Base-by-base conservation (phyloP, 2,113 vertebrate species). In the Myanophis thanlyinensis region DNA sequence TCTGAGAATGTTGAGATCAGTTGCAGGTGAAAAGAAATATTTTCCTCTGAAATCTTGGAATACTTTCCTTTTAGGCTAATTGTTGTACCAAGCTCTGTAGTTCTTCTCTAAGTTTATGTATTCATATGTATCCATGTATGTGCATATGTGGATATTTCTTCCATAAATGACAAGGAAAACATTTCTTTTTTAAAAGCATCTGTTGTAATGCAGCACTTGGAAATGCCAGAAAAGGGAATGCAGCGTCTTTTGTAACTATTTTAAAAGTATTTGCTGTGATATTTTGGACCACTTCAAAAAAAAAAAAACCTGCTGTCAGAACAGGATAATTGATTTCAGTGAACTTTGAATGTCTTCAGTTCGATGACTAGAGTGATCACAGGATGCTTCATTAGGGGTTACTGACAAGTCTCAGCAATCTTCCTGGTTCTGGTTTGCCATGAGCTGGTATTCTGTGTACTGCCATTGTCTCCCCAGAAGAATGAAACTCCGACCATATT, bases 351-450 rank as follows among this genome's bases (percentile, higher is more conserved):
- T 96, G 95, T 96, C 94, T 97, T 96, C 96, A 94, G 25, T 92
- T 96, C 91, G 92, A 95, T 94, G 96, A 95, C 91, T 95, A 90
- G 93, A 93, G 93, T 96, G 97, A 97, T 98, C 97, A 98, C 97
- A 96, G 52, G 93, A 91, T 92, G 93, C 96, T 97, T 98, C 96
- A 95, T 98, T 97, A 98, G 96, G 94, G 95, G 89, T 93, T 96
- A 95, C 96, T 88, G 95, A 91, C 94, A 96, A 97, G 97, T 95
- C 95, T 59, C 25, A 27, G 1, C 23, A 25, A 27, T 56, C 54
- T 96, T 94, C 93, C 93, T 92, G 95, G 95, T 97, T 96, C 95
- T 95, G 52, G 52, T 53, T 53, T 53, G 5, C 4, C 52, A 53
- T 22, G 96, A 95, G 94, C 96, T 94, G 89, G 95, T 97, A 97